Evolutionary conservation across 2,888 invertebrate genomes (phyloP).

Genomic region (Dendrolimus pini): DNA sequence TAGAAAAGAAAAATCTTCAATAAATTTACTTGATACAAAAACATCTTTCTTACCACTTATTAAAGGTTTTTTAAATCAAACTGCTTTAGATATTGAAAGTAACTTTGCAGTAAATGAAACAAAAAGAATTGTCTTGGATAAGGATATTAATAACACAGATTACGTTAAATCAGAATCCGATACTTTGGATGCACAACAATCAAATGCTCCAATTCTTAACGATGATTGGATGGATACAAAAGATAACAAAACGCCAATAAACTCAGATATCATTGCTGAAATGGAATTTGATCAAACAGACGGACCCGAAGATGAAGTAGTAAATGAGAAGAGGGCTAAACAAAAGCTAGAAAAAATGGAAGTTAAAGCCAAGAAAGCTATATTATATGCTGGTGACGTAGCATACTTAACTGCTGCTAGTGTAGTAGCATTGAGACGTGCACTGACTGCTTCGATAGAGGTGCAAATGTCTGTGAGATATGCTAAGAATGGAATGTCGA

Average conservation of each 20-base stretch:
- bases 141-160: constrained; percentile 43
- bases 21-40: constrained; percentile 37
- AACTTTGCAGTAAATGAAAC: constrained; percentile 33
- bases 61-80: constrained; percentile 65
- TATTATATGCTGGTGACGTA: constrained; percentile 66
- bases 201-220: constrained; percentile 37
- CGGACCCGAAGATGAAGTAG: constrained; percentile 38
- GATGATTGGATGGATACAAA: constrained; percentile 58
- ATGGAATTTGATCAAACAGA: constrained; percentile 61
- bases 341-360: constrained; percentile 56
- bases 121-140: constrained; percentile 46
- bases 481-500: constrained; percentile 64
- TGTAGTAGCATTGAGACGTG: constrained; percentile 64
- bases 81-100: constrained; percentile 52
- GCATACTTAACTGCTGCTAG: constrained; percentile 67
- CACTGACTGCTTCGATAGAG: constrained; percentile 65
- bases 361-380: constrained; percentile 65
- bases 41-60: constrained; percentile 10
- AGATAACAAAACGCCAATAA: constrained; percentile 42
- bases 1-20: constrained; percentile 30
- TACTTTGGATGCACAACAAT: constrained; percentile 43
- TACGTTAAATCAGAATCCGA: constrained; percentile 31
- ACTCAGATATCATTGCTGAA: constrained; percentile 53
- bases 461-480: constrained; percentile 66
- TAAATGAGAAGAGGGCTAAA: constrained; percentile 51